A percentile compares a stretch with the other conserved stretches of the same genome.
Evolutionary conservation across 1,140 invertebrate genomes (phyloP).

Genomic region (Drosophila lacteicornis): DNA sequence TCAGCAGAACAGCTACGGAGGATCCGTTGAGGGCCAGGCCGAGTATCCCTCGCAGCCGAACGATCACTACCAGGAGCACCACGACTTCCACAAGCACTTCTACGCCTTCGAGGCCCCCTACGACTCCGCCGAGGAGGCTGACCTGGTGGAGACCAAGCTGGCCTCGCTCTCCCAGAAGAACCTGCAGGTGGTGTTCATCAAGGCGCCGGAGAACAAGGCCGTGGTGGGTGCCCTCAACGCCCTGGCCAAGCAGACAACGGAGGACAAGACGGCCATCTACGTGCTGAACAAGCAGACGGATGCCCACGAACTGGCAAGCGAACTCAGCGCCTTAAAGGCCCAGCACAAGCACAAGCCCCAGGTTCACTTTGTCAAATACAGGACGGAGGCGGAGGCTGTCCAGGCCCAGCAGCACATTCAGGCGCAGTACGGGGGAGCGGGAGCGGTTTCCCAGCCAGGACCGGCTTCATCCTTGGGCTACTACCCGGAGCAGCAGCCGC

Average conservation of each 20-base stretch:
- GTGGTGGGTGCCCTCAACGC: slow-evolving; percentile 66
- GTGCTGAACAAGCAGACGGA: slow-evolving; percentile 81
- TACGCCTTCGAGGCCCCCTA: slow-evolving; percentile 75
- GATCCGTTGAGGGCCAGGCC: not conserved
- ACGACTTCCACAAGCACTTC: slow-evolving; percentile 70
- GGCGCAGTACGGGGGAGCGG: slow-evolving; percentile 65
- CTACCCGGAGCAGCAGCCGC: slow-evolving; percentile 51
- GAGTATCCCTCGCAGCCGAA: not conserved
- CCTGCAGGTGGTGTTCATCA: slow-evolving; percentile 80
- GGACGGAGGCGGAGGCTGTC: slow-evolving; percentile 75
- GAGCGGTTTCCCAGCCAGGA: slow-evolving; percentile 6
- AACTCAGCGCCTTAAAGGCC: slow-evolving; percentile 48
- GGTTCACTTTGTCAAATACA: slow-evolving; percentile 83
- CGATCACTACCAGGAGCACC: slow-evolving; percentile 52
- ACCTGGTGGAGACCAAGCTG: slow-evolving; percentile 50
- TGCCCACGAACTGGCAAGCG: slow-evolving; percentile 70
- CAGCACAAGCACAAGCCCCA: slow-evolving; percentile 70
- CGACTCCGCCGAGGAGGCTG: slow-evolving; percentile 56
- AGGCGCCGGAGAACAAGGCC: slow-evolving; percentile 75
- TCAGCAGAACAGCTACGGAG: slow-evolving; percentile 33
- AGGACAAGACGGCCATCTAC: slow-evolving; percentile 79
- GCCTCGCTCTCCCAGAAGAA: slow-evolving; percentile 57
- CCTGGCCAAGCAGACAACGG: slow-evolving; percentile 68
- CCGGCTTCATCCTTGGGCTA: slow-evolving; percentile 52
- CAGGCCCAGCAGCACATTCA: slow-evolving; percentile 78